These are phyloP conservation scores for Tetrax tetrax DNA, from an alignment of 2,113 vertebrate species.

Conservation along the genomic window DNA sequence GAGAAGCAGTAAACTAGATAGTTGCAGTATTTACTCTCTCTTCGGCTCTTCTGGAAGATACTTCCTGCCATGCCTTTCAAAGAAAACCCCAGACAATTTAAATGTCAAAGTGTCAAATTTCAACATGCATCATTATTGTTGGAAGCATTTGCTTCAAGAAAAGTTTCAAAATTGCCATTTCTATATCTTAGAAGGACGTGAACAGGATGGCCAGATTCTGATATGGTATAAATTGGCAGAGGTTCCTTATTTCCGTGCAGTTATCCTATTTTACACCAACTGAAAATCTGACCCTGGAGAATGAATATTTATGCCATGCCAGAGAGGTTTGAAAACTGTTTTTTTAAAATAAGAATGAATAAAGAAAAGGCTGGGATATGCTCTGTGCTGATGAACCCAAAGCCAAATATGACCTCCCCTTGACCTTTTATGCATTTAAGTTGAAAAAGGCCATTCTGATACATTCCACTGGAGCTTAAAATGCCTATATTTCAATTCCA, in stretches of 20 bases:
- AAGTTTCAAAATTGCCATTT: conserved; percentile 47
- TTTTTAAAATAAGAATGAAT: conserved; percentile 38
- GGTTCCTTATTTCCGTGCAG: not conserved
- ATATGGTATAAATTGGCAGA: conserved; percentile 25
- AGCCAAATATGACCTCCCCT: conserved; percentile 62
- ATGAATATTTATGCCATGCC: conserved; percentile 57
- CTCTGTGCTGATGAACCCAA: conserved; percentile 63
- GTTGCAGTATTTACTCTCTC: conserved; percentile 38
- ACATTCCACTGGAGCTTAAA: conserved; percentile 75
- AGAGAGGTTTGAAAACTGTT: conserved; percentile 11
- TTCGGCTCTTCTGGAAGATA: conserved; percentile 28
- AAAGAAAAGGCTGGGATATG: conserved; percentile 51
- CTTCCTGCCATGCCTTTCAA: conserved; percentile 50
- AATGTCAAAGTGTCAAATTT: conserved; percentile 54
- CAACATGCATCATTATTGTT: conserved; percentile 47
- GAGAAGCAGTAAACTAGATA: conserved; percentile 32
- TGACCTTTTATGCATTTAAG: conserved; percentile 69
- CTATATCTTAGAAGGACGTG: not conserved
- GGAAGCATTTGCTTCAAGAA: conserved; percentile 50
- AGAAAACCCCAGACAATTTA: conserved; percentile 49
- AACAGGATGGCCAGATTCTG: conserved; percentile 56
- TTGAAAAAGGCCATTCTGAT: conserved; percentile 64
- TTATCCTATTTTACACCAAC: conserved; percentile 36
- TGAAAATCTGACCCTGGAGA: conserved; percentile 41
- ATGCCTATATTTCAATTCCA: conserved; percentile 71